These are phyloP conservation scores for Himalopsyche tibetana DNA, from an alignment of 2,888 invertebrate species.

Conservation along the genomic window DNA sequence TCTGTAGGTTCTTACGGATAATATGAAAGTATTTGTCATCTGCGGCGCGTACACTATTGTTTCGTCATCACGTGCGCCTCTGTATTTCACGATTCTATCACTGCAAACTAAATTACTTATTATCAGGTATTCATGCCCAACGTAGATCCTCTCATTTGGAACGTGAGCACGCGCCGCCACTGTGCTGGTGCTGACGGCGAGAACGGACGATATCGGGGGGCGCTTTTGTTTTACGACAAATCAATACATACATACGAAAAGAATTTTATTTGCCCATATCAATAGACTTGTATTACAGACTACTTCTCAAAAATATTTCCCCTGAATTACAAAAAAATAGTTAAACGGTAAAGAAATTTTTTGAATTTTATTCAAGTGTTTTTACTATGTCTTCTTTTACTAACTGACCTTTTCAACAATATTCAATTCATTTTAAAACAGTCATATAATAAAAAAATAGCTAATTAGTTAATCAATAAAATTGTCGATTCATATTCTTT, in stretches of 20 bases:
- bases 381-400: no score
- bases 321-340: no score
- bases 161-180: slow-evolving; percentile 15
- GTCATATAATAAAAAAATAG: no score
- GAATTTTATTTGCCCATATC: neutral
- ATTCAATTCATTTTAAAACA: no score
- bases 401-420: no score
- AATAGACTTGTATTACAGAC: neutral
- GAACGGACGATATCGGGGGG: neutral
- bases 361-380: no score
- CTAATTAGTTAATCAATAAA: no score
- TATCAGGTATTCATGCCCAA: slow-evolving; percentile 26
- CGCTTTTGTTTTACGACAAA: slow-evolving; percentile 23
- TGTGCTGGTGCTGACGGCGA: slow-evolving; percentile 17
- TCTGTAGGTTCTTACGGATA: neutral
- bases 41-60: slow-evolving; percentile 14
- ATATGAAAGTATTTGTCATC: slow-evolving; percentile 3
- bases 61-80: slow-evolving; percentile 12
- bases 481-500: no score
- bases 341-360: no score
- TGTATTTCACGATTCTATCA: slow-evolving; percentile 26
- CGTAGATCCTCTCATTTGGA: slow-evolving; percentile 6
- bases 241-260: slow-evolving; percentile 24
- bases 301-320: neutral
- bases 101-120: slow-evolving; percentile 32